phyloP scores from a whole-genome alignment of 2,797 vertebrate species.

The Somateria mollissima region DNA sequence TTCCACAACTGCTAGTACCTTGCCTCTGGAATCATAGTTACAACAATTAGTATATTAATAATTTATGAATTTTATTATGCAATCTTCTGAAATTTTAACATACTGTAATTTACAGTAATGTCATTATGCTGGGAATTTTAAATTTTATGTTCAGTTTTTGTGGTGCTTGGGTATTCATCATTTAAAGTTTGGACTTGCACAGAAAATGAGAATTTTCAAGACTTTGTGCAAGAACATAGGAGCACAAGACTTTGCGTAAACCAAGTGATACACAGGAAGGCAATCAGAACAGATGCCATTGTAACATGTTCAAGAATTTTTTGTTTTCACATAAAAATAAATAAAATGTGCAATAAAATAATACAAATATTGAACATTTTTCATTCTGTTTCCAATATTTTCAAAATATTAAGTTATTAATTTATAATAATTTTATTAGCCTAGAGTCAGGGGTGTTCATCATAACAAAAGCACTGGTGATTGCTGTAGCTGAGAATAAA shows the following conservation, averaged over 20 bases:
- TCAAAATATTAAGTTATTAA: not conserved
- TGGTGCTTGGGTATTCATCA: not conserved
- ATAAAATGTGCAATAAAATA: not conserved
- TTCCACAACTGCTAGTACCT: not conserved
- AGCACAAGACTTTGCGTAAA: not conserved
- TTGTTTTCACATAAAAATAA: not conserved
- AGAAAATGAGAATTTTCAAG: not conserved
- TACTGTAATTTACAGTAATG: not conserved
- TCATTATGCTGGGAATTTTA: not conserved
- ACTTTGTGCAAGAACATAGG: not conserved
- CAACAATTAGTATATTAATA: not conserved
- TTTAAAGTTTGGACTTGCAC: not conserved
- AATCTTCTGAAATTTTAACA: not conserved
- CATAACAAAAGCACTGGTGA: not conserved
- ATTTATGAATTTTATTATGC: conserved; percentile 12
- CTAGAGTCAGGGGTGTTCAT: not conserved
- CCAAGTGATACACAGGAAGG: not conserved
- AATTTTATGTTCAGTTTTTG: not conserved
- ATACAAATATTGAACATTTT: not conserved
- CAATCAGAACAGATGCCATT: not conserved
- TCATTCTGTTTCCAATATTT: not conserved
- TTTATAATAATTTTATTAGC: not conserved
- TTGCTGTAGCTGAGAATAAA: not conserved
- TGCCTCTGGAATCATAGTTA: not conserved
- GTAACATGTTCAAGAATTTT: not conserved